These are phyloP conservation scores for Cephus sareptanus DNA, from an alignment of 2,888 invertebrate species.

Conservation along the genomic window DNA sequence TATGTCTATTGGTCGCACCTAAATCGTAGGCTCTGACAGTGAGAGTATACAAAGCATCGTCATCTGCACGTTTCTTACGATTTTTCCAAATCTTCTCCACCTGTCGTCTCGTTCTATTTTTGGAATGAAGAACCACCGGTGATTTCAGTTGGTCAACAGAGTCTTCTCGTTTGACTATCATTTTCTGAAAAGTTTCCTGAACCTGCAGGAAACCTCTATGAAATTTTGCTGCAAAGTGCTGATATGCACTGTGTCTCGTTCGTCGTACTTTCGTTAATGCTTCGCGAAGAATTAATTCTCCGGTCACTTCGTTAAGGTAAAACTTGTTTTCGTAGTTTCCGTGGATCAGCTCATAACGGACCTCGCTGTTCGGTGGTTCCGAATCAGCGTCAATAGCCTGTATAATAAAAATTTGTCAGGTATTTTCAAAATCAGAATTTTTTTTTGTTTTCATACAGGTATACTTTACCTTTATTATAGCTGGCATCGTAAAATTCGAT, in stretches of 20 bases:
- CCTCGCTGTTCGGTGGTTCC: conserved; percentile 85
- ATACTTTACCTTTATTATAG: conserved; percentile 74
- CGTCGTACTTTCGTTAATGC: conserved; percentile 57
- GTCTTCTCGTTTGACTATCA: conserved; percentile 6
- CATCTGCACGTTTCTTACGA: conserved; percentile 68
- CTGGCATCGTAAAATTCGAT: conserved; percentile 80
- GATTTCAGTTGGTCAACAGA: not conserved
- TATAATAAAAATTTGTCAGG: conserved; percentile 14
- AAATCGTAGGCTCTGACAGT: conserved; percentile 86
- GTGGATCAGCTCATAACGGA: conserved; percentile 84
- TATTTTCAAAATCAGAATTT: not conserved
- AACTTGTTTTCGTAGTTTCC: conserved; percentile 83
- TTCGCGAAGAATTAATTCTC: conserved; percentile 76
- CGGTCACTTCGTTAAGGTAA: conserved; percentile 79
- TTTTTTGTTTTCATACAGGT: not conserved
- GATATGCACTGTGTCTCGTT: conserved; percentile 47
- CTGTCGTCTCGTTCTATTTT: not conserved
- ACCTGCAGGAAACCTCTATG: conserved; percentile 31
- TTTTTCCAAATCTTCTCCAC: conserved; percentile 58
- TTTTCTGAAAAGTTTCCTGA: conserved; percentile 17
- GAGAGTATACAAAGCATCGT: conserved; percentile 72
- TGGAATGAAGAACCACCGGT: not conserved
- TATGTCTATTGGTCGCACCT: conserved; percentile 62
- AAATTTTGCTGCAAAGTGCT: conserved; percentile 33
- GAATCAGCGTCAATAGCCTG: conserved; percentile 85